phyloP scores from a whole-genome alignment of 2,888 invertebrate genomes.

The Cheilosia vulpina region DNA sequence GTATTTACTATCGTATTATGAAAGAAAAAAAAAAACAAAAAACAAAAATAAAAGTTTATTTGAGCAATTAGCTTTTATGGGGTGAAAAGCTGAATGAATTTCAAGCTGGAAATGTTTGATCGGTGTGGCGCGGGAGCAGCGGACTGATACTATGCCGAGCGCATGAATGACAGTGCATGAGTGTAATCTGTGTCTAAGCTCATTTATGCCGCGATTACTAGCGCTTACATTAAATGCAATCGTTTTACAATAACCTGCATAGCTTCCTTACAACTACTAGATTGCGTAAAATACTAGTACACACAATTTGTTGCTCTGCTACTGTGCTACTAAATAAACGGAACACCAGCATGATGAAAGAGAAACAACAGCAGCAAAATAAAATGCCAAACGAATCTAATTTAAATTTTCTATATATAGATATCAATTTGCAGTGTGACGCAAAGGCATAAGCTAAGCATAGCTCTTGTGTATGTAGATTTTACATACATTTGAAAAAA shows the following conservation, averaged over 20 bases:
- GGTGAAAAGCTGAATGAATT: slow-evolving; percentile 75
- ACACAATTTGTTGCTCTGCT: slow-evolving; percentile 47
- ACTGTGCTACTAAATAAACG: slow-evolving; percentile 66
- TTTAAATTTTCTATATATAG: slow-evolving; percentile 69
- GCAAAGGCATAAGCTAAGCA: slow-evolving; percentile 43
- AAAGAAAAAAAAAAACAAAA: slow-evolving; percentile 27
- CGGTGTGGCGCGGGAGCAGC: slow-evolving; percentile 2
- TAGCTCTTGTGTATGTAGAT: slow-evolving; percentile 25
- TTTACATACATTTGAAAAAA: slow-evolving; percentile 43
- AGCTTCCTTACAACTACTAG: slow-evolving; percentile 52
- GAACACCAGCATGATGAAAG: slow-evolving; percentile 37
- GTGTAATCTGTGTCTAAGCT: slow-evolving; percentile 42
- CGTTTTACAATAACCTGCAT: slow-evolving; percentile 65
- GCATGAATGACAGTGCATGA: slow-evolving; percentile 65
- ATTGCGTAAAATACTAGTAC: slow-evolving; percentile 14
- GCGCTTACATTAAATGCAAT: slow-evolving; percentile 28
- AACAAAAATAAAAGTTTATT: slow-evolving; percentile 71
- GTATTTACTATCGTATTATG: slow-evolving; percentile 23
- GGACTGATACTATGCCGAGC: slow-evolving; percentile 6
- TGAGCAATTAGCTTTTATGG: slow-evolving; percentile 73
- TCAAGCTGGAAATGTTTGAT: slow-evolving; percentile 61
- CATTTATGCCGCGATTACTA: slow-evolving; percentile 29
- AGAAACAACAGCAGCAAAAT: slow-evolving; percentile 13
- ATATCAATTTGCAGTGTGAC: slow-evolving; percentile 70
- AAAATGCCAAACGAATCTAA: slow-evolving; percentile 65